These are phyloP conservation scores for Corydoras sp. DNA, from an alignment of 2,113 vertebrate species.

Conservation along the genomic window DNA sequence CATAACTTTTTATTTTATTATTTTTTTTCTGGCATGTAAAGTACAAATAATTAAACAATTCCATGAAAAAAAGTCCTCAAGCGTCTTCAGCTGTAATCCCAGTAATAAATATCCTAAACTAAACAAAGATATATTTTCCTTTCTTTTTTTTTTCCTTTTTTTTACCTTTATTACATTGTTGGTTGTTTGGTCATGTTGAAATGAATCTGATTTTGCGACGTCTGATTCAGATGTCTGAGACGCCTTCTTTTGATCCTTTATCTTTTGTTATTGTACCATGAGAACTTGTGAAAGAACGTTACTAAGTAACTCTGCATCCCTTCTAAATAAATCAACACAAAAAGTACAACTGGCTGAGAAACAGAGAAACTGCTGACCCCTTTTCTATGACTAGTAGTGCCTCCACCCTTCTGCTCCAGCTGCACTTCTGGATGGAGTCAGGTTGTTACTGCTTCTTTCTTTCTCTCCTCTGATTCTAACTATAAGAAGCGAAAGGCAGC, in stretches of 20 bases:
- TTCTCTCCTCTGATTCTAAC: not conserved
- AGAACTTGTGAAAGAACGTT: conserved; percentile 81
- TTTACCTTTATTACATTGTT: conserved; percentile 63
- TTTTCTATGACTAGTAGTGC: conserved; percentile 54
- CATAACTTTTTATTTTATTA: conserved; percentile 78
- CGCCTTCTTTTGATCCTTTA: conserved; percentile 61
- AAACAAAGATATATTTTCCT: conserved; percentile 75
- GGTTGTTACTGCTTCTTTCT: not conserved
- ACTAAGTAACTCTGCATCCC: conserved; percentile 76
- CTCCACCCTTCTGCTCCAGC: conserved; percentile 49
- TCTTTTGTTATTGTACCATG: conserved; percentile 65
- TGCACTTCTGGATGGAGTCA: not conserved
- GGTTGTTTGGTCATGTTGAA: conserved; percentile 72
- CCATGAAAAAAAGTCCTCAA: conserved; percentile 92
- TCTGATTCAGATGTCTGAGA: conserved; percentile 56
- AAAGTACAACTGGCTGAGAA: conserved; percentile 72
- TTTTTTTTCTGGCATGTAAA: conserved; percentile 94
- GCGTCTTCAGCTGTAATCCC: conserved; percentile 87
- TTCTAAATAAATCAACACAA: conserved; percentile 78
- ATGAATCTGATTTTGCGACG: conserved; percentile 54
- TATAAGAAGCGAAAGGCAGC: conserved; percentile 7
- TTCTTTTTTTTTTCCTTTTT: conserved; percentile 52
- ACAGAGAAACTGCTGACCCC: conserved; percentile 70
- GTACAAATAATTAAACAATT: conserved; percentile 98
- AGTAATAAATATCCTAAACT: conserved; percentile 92